Evolutionary conservation across 30 jellyfish, hydroid and myxozoan genomes (phyloP), one percentile per base, ranked within the genome.

Genomic region (Pelagia noctiluca): DNA sequence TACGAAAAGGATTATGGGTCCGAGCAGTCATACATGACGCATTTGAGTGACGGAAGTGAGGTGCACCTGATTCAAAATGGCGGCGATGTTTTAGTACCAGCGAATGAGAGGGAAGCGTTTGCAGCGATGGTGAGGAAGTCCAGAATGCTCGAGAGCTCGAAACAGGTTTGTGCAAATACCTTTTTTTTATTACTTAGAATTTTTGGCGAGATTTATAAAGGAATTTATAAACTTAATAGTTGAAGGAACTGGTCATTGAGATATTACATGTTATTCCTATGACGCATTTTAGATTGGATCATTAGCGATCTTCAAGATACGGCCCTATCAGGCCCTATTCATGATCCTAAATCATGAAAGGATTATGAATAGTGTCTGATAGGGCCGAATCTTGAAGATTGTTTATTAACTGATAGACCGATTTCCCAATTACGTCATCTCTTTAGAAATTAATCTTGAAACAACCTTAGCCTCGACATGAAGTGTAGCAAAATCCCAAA

Each of bases 131-230:
- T 76, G 10, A 80, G 98, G 35, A 69, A 76, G 35, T 80, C 96
- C 1, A 62, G 98, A 53, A 79, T 92, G 93, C 19, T 92, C 82
- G 98, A 92, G 31, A 10, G 89, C 54, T 61, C 38, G 16, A 65
- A 86, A 66, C 98, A 92, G 97, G 98, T 92, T 3, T 12, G 85
- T 34, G 8, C 2, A 23, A 13, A 29, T 31, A 8, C 13, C 4
- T 31, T 31, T 36, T 16, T 5, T 10, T 2, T 31, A 13, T n/a
- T 30, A 3, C 24, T 69, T 8, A 2, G 23, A 2, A 4, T 33
- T 49, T 31, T 69, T 36, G 18, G 21, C 13, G 5, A 69, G 26
- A 1, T 34, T 1, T 1, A 1, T 5, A 31, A 3, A 53, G 24
- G 29, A 10, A 31, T 11, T 12, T n/a, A 64, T 5, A 42, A 16